Evolutionary conservation across 2,113 vertebrate genomes (phyloP).

Genomic region (Rousettus leschenaultii): DNA sequence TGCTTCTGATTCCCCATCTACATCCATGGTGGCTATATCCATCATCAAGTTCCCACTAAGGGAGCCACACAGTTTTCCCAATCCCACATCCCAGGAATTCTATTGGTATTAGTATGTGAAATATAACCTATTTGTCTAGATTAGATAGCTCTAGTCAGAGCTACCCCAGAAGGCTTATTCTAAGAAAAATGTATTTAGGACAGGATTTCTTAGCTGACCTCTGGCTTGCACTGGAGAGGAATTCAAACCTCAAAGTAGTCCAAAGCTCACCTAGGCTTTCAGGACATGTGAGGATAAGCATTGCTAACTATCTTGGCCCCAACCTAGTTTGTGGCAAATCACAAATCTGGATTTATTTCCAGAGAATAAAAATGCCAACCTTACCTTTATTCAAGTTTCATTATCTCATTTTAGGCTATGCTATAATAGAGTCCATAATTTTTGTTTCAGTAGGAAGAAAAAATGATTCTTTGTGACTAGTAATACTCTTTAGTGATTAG

Average conservation of each 20-base stretch:
- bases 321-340: neutral
- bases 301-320: neutral
- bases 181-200: neutral
- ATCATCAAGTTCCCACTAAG: neutral
- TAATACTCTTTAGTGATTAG: neutral
- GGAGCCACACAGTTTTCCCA: neutral
- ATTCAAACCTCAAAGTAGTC: neutral
- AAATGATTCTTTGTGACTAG: neutral
- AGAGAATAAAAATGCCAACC: neutral
- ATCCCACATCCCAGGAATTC: neutral
- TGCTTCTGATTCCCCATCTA: neutral
- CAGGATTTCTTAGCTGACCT: neutral
- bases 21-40: neutral
- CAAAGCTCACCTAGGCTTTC: neutral
- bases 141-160: neutral
- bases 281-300: neutral
- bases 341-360: conserved; percentile 3
- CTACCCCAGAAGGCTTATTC: neutral
- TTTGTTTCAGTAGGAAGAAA: neutral
- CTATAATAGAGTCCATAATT: neutral
- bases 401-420: neutral
- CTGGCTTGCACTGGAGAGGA: neutral
- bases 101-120: neutral
- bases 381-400: neutral
- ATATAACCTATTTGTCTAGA: neutral